Evolutionary conservation across 2,888 invertebrate genomes (phyloP).

Genomic region (Entomobrya multifasciata): DNA sequence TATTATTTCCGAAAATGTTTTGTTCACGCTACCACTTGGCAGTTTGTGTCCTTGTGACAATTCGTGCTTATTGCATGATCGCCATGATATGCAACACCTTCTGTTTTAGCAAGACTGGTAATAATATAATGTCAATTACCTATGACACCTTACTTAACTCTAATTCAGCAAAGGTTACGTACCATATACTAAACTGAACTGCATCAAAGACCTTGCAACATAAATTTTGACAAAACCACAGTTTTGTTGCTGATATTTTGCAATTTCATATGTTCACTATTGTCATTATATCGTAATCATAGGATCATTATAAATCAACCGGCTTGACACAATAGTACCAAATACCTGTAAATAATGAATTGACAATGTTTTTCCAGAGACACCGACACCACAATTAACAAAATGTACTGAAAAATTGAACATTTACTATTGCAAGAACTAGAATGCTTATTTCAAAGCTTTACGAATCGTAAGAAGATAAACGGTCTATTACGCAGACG

Average conservation of each 20-base stretch:
- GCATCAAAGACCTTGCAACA: constrained; percentile 51
- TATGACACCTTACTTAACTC: background rate
- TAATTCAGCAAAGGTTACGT: constrained; percentile 38
- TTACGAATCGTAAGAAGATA: too few relatives aligned
- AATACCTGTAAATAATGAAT: background rate
- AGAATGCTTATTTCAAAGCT: too few relatives aligned
- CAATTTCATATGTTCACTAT: background rate
- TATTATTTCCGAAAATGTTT: constrained; percentile 12
- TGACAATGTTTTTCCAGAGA: background rate
- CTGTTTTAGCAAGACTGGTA: background rate
- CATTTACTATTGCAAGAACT: too few relatives aligned
- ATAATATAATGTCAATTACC: constrained; percentile 36
- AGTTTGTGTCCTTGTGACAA: constrained; percentile 14
- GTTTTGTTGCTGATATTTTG: background rate
- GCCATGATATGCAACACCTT: constrained; percentile 13
- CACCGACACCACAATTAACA: too few relatives aligned
- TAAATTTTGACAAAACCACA: constrained; percentile 7
- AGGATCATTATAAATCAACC: background rate
- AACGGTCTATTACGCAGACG: background rate
- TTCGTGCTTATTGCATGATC: constrained; percentile 34
- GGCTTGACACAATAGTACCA: background rate
- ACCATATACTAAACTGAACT: constrained; percentile 17
- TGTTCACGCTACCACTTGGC: background rate
- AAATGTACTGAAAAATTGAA: too few relatives aligned
- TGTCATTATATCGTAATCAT: background rate